phyloP scores from a whole-genome alignment of 1,140 invertebrate genomes.

The Ceratitis capitata region DNA sequence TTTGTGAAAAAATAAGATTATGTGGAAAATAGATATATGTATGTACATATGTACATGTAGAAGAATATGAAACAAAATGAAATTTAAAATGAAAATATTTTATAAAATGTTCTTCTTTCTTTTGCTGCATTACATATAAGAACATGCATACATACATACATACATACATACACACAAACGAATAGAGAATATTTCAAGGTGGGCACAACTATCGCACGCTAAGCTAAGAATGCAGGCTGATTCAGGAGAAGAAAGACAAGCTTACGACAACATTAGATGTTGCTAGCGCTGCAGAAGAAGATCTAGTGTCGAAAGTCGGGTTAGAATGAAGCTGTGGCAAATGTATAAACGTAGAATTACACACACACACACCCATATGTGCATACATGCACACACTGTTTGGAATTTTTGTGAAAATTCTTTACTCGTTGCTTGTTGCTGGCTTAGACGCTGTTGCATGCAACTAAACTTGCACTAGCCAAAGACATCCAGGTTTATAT shows the following conservation, averaged over 20 bases:
- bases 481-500: neutral
- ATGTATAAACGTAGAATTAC: neutral
- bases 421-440: neutral
- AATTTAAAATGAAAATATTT: slow-evolving; percentile 39
- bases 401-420: slow-evolving; percentile 17
- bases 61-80: slow-evolving; percentile 23
- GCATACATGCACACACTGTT: too few species aligned
- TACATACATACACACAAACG: neutral
- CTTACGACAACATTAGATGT: neutral
- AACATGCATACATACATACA: neutral
- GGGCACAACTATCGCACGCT: neutral
- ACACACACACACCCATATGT: too few species aligned
- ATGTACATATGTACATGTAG: too few species aligned
- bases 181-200: neutral
- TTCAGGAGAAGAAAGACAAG: neutral
- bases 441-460: neutral
- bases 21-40: slow-evolving; percentile 14
- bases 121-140: neutral
- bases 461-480: neutral
- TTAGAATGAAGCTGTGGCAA: neutral
- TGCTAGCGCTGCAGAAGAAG: neutral
- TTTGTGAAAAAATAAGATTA: slow-evolving; percentile 19
- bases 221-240: neutral
- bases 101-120: neutral
- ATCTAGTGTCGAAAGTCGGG: slow-evolving; percentile 7